Conservation (phyloP, 2,113 vertebrate genomes). For the Motacilla alba region DNA sequence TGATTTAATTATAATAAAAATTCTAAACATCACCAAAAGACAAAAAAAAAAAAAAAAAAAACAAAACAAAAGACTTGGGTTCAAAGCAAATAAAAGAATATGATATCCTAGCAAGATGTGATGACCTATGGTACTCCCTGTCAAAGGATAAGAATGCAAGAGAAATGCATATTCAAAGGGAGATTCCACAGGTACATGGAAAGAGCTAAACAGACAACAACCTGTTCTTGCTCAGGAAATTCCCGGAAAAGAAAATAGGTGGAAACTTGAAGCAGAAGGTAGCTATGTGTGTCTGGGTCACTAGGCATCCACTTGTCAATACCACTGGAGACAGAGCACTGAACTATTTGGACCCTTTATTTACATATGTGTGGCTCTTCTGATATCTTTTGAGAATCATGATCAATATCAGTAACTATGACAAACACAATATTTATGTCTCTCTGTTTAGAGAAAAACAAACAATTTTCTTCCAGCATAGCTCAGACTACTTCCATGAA, state of each 20-base stretch:
- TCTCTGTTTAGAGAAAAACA: neutral
- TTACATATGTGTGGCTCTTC: neutral
- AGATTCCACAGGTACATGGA: neutral
- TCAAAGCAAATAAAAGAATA: neutral
- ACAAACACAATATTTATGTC: neutral
- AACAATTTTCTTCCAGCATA: neutral
- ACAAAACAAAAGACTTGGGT: neutral
- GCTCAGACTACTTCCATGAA: neutral
- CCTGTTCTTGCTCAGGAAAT: neutral
- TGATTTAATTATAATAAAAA: neutral
- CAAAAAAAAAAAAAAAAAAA: neutral
- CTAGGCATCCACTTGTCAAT: neutral
- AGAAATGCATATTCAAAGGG: neutral
- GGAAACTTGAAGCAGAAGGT: neutral
- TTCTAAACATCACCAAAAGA: neutral
- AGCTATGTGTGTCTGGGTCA: neutral
- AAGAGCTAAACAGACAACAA: neutral
- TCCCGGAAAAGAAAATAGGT: neutral
- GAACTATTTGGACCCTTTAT: neutral
- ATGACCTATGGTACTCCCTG: neutral
- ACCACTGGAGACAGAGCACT: neutral
- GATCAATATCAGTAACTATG: neutral
- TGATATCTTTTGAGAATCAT: neutral
- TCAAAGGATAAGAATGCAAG: neutral
- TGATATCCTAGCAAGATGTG: neutral